Base-by-base conservation (phyloP, 2,888 invertebrate species). In the Molanna angustata region DNA sequence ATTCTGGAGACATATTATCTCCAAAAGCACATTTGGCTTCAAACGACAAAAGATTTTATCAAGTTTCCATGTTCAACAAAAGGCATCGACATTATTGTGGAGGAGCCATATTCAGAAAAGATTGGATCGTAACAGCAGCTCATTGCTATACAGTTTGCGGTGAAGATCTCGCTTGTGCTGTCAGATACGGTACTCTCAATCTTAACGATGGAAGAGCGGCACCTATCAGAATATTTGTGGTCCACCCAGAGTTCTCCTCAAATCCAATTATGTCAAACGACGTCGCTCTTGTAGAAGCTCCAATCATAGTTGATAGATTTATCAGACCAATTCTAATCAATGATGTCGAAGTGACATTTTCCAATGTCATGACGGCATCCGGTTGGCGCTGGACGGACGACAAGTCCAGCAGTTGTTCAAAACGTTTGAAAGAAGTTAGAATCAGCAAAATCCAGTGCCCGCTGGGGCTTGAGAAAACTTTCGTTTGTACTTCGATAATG, bases 71-170 rank as follows among this genome's bases (percentile, higher is more conserved):
- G 13, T 43, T 43, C 2, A 49, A 43, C 13, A 35, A 14, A 27
- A 19, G 35, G 11, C 17, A 6, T 13, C 14, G 31, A 4, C 43
- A 43, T 22, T 49, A 18, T 3, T 49, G 49, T 11, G 49, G 49
- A 4, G 49, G 49, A 35, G 49, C 49, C 4, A 49, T 49, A 11
- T 43, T 49, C 2, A 19, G 49, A 19, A 27, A 7, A 3, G 43
- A 21, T n/a, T 49, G 49, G 49, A 42, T 42, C 13, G 20, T 14
- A 2, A 35, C 49, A 4, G 49, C 37, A 2, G 49, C 21, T 16
- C 32, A 41, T 13, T 49, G 49, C 14, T 11, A 6, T 2, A 3
- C 6, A 1, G 49, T 35, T 1, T 49, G 49, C n/a, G 35, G 21
- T 2, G 22, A 21, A 20, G 35, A 13, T 1, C 16, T 43, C 4